phyloP scores from a whole-genome alignment of 2,888 invertebrate genomes.

The Melanotus villosus region DNA sequence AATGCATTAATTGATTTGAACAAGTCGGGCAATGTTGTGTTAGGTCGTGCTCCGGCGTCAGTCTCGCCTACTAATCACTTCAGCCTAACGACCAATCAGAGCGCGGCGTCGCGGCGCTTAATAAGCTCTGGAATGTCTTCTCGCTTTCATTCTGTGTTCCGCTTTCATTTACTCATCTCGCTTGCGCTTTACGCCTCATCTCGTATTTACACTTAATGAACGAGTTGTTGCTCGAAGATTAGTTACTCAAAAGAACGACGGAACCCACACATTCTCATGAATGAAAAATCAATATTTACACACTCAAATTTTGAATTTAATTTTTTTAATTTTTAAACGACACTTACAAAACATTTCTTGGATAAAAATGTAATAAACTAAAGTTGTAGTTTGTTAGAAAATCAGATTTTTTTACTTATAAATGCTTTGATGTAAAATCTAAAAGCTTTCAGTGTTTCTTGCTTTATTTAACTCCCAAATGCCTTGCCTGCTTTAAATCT shows the following conservation, averaged over 20 bases:
- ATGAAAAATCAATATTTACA: no score
- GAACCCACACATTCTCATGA: no score
- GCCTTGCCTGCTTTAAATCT: no score
- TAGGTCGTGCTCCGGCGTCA: conserved; percentile 60
- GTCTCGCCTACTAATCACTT: conserved; percentile 58
- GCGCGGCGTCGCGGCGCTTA: conserved; percentile 59
- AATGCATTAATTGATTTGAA: conserved; percentile 58
- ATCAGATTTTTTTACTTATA: no score
- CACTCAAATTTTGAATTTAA: no score
- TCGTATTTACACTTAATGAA: conserved; percentile 37
- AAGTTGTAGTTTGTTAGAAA: no score
- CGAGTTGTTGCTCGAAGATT: conserved; percentile 7
- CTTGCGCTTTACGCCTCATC: conserved; percentile 33
- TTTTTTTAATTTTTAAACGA: no score
- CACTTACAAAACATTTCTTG: no score
- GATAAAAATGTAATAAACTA: no score
- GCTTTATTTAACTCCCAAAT: no score
- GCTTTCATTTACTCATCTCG: conserved; percentile 49
- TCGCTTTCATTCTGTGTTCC: conserved; percentile 56
- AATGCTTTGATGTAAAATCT: no score
- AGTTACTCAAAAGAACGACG: background rate
- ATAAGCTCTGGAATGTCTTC: conserved; percentile 60
- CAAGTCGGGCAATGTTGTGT: conserved; percentile 60
- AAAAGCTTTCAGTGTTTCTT: no score
- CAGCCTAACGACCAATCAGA: conserved; percentile 58